Percentiles rank a stretch among this genome's conserved stretches.
Evolutionary conservation across 2,797 vertebrate species (phyloP).

Genomic region (Oreochromis grahami): DNA sequence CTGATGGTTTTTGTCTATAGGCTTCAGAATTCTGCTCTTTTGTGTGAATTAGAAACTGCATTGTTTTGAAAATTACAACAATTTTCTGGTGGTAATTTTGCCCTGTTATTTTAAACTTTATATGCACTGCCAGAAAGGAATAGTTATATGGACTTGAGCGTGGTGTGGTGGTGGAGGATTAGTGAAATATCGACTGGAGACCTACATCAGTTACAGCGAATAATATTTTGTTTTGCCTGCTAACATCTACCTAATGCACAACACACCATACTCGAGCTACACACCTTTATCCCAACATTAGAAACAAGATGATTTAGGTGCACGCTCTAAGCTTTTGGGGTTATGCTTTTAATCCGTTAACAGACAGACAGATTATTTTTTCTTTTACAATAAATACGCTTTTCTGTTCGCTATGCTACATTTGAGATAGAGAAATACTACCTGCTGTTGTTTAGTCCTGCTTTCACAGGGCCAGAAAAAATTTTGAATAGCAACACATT

Average conservation of each 20-base stretch:
- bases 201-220: not conserved
- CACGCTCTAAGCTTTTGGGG: not conserved
- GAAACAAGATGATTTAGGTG: not conserved
- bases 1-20: not conserved
- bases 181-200: not conserved
- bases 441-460: constrained; percentile 7
- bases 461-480: not conserved
- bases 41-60: not conserved
- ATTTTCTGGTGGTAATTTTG: not conserved
- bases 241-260: not conserved
- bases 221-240: not conserved
- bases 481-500: constrained; percentile 31
- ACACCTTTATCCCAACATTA: not conserved
- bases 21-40: not conserved
- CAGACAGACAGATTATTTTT: not conserved
- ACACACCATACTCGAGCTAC: not conserved
- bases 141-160: not conserved
- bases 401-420: not conserved
- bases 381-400: not conserved
- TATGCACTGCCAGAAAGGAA: not conserved
- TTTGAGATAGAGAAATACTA: not conserved
- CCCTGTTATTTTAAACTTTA: not conserved
- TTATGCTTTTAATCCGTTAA: not conserved
- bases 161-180: not conserved
- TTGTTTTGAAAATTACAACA: not conserved